Percentiles rank a stretch among this genome's conserved stretches.
Conservation (phyloP, 35 echinoderm and acorn worm species). For the Ophioderma brevispina region DNA sequence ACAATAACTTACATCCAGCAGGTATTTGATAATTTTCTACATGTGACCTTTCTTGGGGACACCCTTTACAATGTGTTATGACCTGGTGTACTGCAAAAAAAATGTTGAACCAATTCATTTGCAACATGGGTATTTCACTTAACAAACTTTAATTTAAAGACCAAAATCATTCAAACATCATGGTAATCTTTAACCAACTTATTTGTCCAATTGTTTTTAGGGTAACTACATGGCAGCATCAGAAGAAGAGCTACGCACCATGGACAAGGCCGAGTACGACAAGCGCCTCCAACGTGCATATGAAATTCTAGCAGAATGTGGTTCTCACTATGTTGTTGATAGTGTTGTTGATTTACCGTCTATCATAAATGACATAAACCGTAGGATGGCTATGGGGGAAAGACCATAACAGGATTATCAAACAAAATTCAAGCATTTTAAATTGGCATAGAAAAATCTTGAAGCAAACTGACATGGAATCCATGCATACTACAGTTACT, state of each 20-base stretch:
- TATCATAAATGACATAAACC: conserved; percentile 90
- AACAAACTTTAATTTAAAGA: not conserved
- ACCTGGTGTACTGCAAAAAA: not conserved
- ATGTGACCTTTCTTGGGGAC: too few species aligned
- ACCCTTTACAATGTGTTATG: too few species aligned
- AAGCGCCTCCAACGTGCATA: conserved; percentile 70
- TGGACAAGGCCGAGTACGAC: conserved; percentile 51
- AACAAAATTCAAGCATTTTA: too few species aligned
- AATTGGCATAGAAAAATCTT: too few species aligned
- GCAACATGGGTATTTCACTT: not conserved
- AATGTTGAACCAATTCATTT: not conserved
- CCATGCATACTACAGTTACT: too few species aligned
- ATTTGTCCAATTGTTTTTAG: conserved; percentile 31
- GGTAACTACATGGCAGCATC: conserved; percentile 90
- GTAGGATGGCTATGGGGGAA: conserved; percentile 70
- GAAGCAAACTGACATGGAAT: too few species aligned
- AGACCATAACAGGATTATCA: conserved; percentile 40
- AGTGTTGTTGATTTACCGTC: conserved; percentile 66
- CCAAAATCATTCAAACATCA: not conserved
- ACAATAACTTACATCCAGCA: too few species aligned
- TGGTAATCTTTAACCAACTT: not conserved
- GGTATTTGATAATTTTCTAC: too few species aligned
- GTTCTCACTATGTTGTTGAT: conserved; percentile 93
- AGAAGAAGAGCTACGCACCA: conserved; percentile 57
- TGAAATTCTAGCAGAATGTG: conserved; percentile 65